phyloP scores from a whole-genome alignment of 2,888 invertebrate genomes.

The Ochropacha duplaris region DNA sequence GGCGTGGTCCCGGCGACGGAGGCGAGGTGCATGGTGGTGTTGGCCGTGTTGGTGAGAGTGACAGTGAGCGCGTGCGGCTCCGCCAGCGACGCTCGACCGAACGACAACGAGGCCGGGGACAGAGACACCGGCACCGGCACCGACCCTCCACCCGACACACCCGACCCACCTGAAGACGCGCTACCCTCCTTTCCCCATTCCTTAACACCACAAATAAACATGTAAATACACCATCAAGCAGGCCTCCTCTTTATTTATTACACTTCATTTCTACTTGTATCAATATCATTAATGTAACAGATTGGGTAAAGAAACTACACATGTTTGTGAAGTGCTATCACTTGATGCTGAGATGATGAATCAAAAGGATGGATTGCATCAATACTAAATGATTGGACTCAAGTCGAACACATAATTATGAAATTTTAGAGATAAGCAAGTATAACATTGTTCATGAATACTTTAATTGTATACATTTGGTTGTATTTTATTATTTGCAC shows the following conservation, averaged over 20 bases:
- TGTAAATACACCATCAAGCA: no score
- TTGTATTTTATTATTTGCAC: background rate
- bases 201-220: conserved; percentile 29
- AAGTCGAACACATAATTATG: no score
- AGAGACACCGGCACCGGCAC: conserved; percentile 59
- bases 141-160: conserved; percentile 25
- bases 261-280: no score
- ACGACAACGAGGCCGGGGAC: conserved; percentile 75
- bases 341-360: no score
- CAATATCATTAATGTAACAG: no score
- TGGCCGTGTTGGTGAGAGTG: conserved; percentile 93
- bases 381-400: no score
- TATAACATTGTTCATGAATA: no score
- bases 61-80: conserved; percentile 93
- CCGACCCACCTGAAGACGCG: conserved; percentile 15
- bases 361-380: no score
- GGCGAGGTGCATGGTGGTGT: conserved; percentile 94
- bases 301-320: no score
- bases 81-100: conserved; percentile 89
- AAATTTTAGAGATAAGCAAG: no score
- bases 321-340: no score
- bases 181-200: conserved; percentile 58
- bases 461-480: background rate
- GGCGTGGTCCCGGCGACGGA: conserved; percentile 97
- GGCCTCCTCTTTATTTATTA: no score